A percentile compares a stretch with the other conserved stretches of the same genome.
These are phyloP conservation scores for Sorex fumeus DNA, from an alignment of 2,113 vertebrate species.

Conservation along the genomic window DNA sequence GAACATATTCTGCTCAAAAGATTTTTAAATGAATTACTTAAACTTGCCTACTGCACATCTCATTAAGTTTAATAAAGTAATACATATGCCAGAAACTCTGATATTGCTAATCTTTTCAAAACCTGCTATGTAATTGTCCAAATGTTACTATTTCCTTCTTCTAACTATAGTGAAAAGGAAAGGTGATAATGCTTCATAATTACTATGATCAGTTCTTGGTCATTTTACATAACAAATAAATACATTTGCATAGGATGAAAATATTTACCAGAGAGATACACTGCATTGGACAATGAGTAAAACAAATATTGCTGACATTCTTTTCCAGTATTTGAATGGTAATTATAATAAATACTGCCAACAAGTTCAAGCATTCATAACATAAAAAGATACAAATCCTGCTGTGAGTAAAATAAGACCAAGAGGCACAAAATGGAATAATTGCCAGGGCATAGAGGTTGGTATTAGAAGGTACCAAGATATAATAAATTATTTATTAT, in stretches of 20 bases:
- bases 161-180: slow-evolving; percentile 70
- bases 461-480: too few relatives aligned
- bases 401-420: too few relatives aligned
- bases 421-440: too few relatives aligned
- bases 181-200: not conserved
- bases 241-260: not conserved
- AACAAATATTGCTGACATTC: not conserved
- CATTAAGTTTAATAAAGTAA: slow-evolving; percentile 86
- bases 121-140: slow-evolving; percentile 77
- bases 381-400: not conserved
- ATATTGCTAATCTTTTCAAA: slow-evolving; percentile 83
- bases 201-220: not conserved
- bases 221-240: not conserved
- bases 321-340: not conserved
- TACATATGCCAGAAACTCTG: slow-evolving; percentile 82
- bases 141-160: slow-evolving; percentile 75
- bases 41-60: slow-evolving; percentile 84
- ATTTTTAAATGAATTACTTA: slow-evolving; percentile 84
- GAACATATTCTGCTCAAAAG: slow-evolving; percentile 83
- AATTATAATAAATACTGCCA: not conserved
- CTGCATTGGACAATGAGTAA: not conserved
- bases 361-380: not conserved
- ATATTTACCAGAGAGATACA: not conserved
- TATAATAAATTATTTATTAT: too few relatives aligned
- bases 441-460: too few relatives aligned